A percentile compares a stretch with the other conserved stretches of the same genome.
phyloP scores from a whole-genome alignment of 2,888 invertebrate species.

The Trachelus iudaicus region DNA sequence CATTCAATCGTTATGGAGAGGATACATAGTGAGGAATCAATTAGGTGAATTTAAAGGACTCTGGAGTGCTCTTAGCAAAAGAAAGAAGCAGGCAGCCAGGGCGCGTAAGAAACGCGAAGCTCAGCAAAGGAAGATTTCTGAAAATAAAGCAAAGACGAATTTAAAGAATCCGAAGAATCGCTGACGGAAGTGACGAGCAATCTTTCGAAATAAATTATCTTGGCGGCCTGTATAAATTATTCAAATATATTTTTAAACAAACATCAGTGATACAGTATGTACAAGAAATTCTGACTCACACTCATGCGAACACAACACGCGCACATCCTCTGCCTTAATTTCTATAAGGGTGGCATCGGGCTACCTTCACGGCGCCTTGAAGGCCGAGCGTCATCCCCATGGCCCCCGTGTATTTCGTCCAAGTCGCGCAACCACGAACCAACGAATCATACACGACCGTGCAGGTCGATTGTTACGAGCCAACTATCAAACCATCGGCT shows the following conservation, averaged over 20 bases:
- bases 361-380: not conserved
- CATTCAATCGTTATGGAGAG: conserved; percentile 51
- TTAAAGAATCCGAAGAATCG: not conserved
- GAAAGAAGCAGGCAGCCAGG: conserved; percentile 26
- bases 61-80: conserved; percentile 28
- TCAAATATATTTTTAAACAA: conserved; percentile 65
- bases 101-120: conserved; percentile 22
- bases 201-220: not conserved
- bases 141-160: not conserved
- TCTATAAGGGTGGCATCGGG: conserved; percentile 1
- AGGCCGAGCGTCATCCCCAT: not conserved
- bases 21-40: conserved; percentile 51
- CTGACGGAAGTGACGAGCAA: not conserved
- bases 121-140: conserved; percentile 13
- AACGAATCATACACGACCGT: not conserved
- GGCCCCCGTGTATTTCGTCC: not conserved
- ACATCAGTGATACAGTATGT: conserved; percentile 60
- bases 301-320: conserved; percentile 49
- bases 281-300: conserved; percentile 56
- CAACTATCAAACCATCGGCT: not conserved
- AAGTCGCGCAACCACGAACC: not conserved
- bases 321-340: conserved; percentile 30
- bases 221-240: conserved; percentile 57
- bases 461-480: not conserved
- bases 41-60: conserved; percentile 44